Evolutionary conservation across 2,113 vertebrate genomes (phyloP).

Genomic region (Hoplias malabaricus): DNA sequence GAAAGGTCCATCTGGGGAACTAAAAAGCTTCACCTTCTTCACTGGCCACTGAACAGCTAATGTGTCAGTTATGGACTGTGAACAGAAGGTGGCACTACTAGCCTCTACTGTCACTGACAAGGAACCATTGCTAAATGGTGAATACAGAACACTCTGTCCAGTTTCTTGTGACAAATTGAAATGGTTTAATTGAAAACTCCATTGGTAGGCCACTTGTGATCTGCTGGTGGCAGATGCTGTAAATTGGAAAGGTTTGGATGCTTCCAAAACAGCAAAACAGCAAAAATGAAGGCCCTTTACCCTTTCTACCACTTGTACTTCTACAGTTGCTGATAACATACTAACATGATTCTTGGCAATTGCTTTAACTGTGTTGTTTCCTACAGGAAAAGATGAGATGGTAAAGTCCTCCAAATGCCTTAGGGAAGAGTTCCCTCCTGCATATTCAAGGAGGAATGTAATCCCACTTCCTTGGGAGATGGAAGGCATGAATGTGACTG

Average conservation of each 20-base stretch:
- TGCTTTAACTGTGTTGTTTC: conserved; percentile 59
- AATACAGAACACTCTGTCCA: conserved; percentile 67
- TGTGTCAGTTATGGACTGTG: conserved; percentile 49
- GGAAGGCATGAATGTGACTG: conserved; percentile 58
- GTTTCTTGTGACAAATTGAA: conserved; percentile 31
- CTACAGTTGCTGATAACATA: conserved; percentile 37
- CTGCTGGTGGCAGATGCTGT: conserved; percentile 56
- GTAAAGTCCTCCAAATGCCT: conserved; percentile 36
- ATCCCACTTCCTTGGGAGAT: conserved; percentile 67
- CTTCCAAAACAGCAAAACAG: conserved; percentile 58
- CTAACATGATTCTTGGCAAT: conserved; percentile 71
- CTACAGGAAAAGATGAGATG: conserved; percentile 60
- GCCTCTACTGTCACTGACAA: conserved; percentile 66
- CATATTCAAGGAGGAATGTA: conserved; percentile 62
- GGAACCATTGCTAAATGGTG: conserved; percentile 57
- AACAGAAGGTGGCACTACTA: conserved; percentile 64
- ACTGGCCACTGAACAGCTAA: conserved; percentile 65
- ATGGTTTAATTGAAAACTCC: conserved; percentile 66
- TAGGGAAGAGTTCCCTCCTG: conserved; percentile 45
- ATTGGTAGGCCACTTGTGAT: conserved; percentile 60
- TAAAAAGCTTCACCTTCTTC: conserved; percentile 50
- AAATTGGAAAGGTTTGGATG: conserved; percentile 58
- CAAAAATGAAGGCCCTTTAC: conserved; percentile 67
- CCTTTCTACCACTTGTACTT: conserved; percentile 61
- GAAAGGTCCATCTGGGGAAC: conserved; percentile 59